Evolutionary conservation across 1,140 invertebrate genomes (phyloP).

Genomic region (Popillia japonica): DNA sequence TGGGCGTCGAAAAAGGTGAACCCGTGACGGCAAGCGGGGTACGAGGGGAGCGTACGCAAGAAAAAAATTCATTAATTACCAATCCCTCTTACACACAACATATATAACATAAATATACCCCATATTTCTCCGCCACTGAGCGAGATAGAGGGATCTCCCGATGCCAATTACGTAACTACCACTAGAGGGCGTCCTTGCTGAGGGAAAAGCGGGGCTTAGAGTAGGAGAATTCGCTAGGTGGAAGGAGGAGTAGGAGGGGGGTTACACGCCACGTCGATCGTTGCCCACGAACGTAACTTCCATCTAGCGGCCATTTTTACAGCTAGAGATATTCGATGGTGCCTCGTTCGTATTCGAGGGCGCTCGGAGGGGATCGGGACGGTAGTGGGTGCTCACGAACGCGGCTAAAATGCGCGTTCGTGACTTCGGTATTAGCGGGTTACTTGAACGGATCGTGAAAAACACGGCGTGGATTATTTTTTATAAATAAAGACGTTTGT

Average conservation of each 20-base stretch:
- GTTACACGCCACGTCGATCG: constrained; percentile 5
- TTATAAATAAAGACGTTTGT: no score
- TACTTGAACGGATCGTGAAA: background rate
- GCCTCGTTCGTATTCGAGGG: background rate
- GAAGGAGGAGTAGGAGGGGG: background rate
- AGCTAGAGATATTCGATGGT: background rate
- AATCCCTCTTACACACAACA: background rate
- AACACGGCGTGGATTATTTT: background rate
- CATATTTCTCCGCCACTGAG: background rate
- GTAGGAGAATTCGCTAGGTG: background rate
- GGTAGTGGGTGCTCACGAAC: background rate
- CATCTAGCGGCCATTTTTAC: background rate
- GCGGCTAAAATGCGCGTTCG: background rate
- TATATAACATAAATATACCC: no score
- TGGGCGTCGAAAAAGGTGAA: no score
- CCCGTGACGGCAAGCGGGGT: no score
- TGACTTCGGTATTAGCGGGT: constrained; percentile 14
- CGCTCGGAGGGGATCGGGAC: background rate
- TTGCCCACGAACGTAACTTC: background rate
- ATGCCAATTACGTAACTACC: constrained; percentile 17
- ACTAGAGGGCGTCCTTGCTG: background rate
- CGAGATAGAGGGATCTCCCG: background rate
- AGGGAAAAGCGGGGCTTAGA: background rate
- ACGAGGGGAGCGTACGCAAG: no score
- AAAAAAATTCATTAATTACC: background rate